These are phyloP conservation scores for Grus americana DNA, from an alignment of 2,113 vertebrate genomes.

Conservation along the genomic window DNA sequence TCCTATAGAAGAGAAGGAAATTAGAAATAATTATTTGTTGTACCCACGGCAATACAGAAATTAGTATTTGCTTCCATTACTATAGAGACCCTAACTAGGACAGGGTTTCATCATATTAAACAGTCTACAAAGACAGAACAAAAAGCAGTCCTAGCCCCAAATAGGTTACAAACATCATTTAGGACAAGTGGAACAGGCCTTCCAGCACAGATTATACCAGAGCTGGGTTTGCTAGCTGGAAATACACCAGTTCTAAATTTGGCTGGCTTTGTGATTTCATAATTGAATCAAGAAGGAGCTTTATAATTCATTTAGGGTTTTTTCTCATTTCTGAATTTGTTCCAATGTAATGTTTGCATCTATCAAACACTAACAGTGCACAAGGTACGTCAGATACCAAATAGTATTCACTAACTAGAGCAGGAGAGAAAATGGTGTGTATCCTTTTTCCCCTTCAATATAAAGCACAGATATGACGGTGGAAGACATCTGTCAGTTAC, in stretches of 20 bases:
- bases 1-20: constrained; percentile 63
- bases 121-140: neutral
- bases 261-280: neutral
- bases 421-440: neutral
- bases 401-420: neutral
- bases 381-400: neutral
- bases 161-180: neutral
- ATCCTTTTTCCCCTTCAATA: neutral
- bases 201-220: neutral
- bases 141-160: neutral
- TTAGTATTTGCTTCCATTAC: neutral
- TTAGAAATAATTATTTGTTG: neutral
- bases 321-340: neutral
- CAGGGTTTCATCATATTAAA: neutral
- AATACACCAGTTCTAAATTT: neutral
- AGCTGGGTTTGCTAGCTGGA: neutral
- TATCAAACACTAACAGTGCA: neutral
- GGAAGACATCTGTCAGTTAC: neutral
- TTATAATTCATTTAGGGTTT: neutral
- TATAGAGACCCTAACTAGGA: neutral
- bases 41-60: neutral
- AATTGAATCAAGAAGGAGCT: neutral
- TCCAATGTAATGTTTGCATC: neutral
- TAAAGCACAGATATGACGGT: neutral
- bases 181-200: neutral